A percentile compares a stretch with the other conserved stretches of the same genome.
Evolutionary conservation across 2,797 vertebrate species (phyloP).

Genomic region (Buceros bicornis): DNA sequence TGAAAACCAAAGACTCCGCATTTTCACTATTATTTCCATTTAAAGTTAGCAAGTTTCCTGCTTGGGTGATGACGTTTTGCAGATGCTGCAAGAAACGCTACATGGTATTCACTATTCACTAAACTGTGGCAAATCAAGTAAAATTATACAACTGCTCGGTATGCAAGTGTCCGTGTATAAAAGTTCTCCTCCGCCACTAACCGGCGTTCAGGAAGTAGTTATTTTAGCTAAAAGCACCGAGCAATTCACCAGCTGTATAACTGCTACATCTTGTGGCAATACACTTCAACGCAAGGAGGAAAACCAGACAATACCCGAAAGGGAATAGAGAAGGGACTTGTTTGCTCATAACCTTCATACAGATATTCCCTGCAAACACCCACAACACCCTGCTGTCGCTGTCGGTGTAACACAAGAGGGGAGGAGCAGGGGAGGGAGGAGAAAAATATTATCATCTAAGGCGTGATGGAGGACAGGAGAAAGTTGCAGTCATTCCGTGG

Average conservation of each 20-base stretch:
- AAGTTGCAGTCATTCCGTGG: conserved; percentile 82
- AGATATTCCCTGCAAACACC: conserved; percentile 78
- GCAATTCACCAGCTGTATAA: conserved; percentile 74
- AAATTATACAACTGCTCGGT: conserved; percentile 51
- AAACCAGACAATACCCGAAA: conserved; percentile 79
- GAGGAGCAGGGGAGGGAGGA: conserved; percentile 75
- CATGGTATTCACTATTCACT: background rate
- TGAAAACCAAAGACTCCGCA: conserved; percentile 9
- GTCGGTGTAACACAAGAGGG: conserved; percentile 76
- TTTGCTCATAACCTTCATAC: conserved; percentile 80
- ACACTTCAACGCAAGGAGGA: conserved; percentile 73
- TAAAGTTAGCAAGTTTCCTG: conserved; percentile 62
- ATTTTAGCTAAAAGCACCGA: conserved; percentile 67
- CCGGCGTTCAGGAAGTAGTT: conserved; percentile 62
- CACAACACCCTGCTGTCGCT: conserved; percentile 79
- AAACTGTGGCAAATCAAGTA: conserved; percentile 12
- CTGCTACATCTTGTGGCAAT: conserved; percentile 84
- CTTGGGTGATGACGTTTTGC: background rate
- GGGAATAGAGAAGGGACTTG: conserved; percentile 74
- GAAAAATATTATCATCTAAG: conserved; percentile 69
- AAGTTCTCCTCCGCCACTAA: conserved; percentile 57
- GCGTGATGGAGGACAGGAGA: conserved; percentile 78
- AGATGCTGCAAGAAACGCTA: conserved; percentile 1
- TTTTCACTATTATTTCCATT: conserved; percentile 27
- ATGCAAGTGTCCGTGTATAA: conserved; percentile 17